Conservation (phyloP, 2,113 vertebrate genomes). For the Mungos mungo region DNA sequence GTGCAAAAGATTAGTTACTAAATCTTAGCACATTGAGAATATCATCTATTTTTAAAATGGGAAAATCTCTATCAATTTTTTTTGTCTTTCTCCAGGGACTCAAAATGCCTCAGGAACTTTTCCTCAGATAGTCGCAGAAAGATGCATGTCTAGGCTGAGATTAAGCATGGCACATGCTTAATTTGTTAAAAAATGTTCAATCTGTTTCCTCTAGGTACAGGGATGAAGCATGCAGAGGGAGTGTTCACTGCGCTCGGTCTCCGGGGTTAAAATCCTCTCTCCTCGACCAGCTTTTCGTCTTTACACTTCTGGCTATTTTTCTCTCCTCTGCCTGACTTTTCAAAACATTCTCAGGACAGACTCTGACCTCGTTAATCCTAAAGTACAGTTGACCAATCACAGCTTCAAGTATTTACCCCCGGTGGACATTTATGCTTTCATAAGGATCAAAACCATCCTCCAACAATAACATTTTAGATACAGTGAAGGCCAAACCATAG, state of each 20-base stretch:
- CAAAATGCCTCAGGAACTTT: conserved; percentile 35
- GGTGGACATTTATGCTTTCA: not conserved
- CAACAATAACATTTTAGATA: not conserved
- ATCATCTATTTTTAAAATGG: conserved; percentile 30
- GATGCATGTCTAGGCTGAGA: not conserved
- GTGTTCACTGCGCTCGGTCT: not conserved
- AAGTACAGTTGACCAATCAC: not conserved
- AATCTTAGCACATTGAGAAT: conserved; percentile 42
- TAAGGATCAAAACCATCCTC: not conserved
- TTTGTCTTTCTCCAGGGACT: not conserved
- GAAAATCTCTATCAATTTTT: not conserved
- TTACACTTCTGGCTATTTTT: not conserved
- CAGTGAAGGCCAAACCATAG: not conserved
- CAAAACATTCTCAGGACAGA: not conserved
- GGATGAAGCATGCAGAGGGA: not conserved
- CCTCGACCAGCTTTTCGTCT: not conserved
- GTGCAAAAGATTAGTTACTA: conserved; percentile 22
- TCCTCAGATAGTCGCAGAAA: not conserved
- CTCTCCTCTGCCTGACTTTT: not conserved
- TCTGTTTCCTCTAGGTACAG: not conserved
- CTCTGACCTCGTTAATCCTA: conserved; percentile 21
- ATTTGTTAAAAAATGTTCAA: not conserved
- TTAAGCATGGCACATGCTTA: not conserved
- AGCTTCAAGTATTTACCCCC: not conserved
- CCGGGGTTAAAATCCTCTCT: not conserved